phyloP scores from a whole-genome alignment of 2,113 vertebrate genomes.

The Dicerorhinus sumatrensis region DNA sequence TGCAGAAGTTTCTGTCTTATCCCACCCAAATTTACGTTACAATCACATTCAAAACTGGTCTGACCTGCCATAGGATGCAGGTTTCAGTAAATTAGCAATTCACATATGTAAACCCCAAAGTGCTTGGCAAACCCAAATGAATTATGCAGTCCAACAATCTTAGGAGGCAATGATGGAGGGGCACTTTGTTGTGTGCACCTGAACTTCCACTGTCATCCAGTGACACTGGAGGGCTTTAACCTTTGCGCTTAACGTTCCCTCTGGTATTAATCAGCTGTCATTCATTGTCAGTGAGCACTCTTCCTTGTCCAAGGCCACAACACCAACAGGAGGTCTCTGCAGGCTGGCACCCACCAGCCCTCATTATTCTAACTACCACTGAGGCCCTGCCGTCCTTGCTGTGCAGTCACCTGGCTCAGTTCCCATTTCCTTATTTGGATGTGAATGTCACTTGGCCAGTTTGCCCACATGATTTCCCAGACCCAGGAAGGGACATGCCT shows the following conservation, averaged over 20 bases:
- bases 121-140: neutral
- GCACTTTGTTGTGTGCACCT: neutral
- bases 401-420: constrained; percentile 24
- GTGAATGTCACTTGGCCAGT: constrained; percentile 82
- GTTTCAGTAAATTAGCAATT: neutral
- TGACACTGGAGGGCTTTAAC: neutral
- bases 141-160: neutral
- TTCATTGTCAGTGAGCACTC: too few relatives aligned
- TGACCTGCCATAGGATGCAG: neutral
- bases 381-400: constrained; percentile 25
- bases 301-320: neutral
- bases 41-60: neutral
- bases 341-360: neutral
- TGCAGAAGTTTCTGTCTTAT: neutral
- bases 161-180: neutral
- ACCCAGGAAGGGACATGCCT: constrained; percentile 70
- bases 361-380: neutral
- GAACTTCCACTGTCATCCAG: neutral
- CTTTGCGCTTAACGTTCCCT: neutral
- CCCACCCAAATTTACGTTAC: neutral
- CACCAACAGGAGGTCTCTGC: neutral
- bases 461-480: constrained; percentile 75
- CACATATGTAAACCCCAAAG: neutral
- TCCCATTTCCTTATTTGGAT: constrained; percentile 73
- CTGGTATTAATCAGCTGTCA: neutral